Conservation (phyloP, 2,888 invertebrate genomes). For the Calameuta filiformis region DNA sequence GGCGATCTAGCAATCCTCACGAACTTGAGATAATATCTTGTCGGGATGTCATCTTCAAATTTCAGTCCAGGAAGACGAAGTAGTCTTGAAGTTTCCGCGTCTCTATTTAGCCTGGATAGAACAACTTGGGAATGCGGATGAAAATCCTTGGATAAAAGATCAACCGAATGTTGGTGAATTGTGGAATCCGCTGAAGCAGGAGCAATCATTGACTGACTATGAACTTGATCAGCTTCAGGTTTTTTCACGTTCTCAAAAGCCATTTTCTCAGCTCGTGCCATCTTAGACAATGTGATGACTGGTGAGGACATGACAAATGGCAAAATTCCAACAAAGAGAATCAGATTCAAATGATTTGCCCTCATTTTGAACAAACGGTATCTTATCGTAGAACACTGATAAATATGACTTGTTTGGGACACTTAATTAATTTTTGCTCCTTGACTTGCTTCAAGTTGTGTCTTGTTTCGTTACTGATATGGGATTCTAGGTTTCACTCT, state of each 20-base stretch:
- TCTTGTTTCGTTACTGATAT: constrained; percentile 7
- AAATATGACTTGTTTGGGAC: too few species aligned
- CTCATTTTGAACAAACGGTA: not conserved
- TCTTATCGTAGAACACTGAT: too few species aligned
- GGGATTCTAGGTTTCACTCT: not conserved
- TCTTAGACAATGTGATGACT: not conserved
- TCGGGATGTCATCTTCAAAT: constrained; percentile 8
- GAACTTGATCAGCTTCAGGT: not conserved
- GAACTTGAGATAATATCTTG: constrained; percentile 7
- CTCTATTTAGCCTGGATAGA: constrained; percentile 33
- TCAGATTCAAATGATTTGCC: constrained; percentile 1
- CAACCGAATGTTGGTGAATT: constrained; percentile 27
- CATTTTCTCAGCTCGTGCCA: not conserved
- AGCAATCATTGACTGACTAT: too few species aligned
- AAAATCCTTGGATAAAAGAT: constrained; percentile 36
- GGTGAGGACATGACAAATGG: not conserved
- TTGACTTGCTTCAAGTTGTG: not conserved
- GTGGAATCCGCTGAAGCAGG: too few species aligned
- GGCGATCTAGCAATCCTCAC: constrained; percentile 12
- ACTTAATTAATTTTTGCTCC: not conserved
- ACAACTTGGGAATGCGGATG: constrained; percentile 40
- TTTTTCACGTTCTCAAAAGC: not conserved
- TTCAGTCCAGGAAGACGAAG: not conserved
- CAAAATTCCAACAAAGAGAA: constrained; percentile 1
- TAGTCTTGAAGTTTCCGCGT: not conserved